Evolutionary conservation across 2,888 invertebrate species (phyloP), one percentile per base, ranked within the genome.

Genomic region (Neoascia interrupta): DNA sequence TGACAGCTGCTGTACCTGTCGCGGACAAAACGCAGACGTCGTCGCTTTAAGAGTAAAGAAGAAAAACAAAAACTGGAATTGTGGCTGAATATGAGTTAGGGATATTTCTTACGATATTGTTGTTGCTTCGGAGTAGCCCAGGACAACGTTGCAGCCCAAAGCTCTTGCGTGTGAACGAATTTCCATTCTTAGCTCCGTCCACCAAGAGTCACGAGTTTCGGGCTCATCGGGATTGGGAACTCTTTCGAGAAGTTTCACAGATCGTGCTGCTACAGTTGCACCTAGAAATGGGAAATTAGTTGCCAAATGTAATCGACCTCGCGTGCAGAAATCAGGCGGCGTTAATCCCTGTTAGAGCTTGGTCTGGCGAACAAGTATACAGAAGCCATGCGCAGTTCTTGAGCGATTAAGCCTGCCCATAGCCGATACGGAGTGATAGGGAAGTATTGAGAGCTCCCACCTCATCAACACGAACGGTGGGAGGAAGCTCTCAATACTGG

Each of bases 101-200:
- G 3, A 41, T 41, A 5, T 26, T n/a, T 81, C 90, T 90, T 89
- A 97, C 97, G 96, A 96, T 84, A 99, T 97, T 80, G 95, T 94
- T 0, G 97, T 95, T 26, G 93, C 92, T 90, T 99, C 99, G n/a
- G 92, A 91, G 88, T 99, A 99, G 0, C 97, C 98, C 36, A 99
- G 90, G 45, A 99, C 96, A 3, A 97, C 96, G 87, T 97, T 97
- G 85, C 99, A 99, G 8, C 96, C 95, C 80, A 99, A 90, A 1
- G 97, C 95, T 34, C 96, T 90, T 3, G 97, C 96, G 87, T 99
- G 98, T 2, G 98, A 97, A 0, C 97, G 91, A 66, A 99, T 94
- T 90, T 99, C 99, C 87, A 97, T 97, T 51, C 99, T 90, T 18
- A 99, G 91, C 89, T 99, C 98, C 0, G 95, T 96, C 98, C 99